phyloP scores from a whole-genome alignment of 2,113 vertebrate genomes.

The Varanus salvator region DNA sequence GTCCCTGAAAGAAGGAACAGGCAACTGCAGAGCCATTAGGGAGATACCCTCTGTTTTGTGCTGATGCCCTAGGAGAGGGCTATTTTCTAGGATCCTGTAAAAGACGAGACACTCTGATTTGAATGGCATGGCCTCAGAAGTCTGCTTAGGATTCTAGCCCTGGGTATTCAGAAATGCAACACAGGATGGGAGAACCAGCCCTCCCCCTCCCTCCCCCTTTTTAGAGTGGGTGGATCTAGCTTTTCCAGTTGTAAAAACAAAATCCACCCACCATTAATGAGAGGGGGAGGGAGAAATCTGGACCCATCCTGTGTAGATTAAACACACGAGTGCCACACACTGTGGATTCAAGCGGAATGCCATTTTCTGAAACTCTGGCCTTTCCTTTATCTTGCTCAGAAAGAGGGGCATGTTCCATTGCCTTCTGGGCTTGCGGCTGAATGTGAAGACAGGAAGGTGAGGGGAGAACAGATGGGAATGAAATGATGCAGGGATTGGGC shows the following conservation, averaged over 20 bases:
- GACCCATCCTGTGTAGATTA: neutral
- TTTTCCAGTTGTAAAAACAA: conserved; percentile 5
- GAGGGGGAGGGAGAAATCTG: neutral
- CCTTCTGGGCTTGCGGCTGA: neutral
- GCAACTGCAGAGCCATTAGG: neutral
- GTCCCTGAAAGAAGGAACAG: neutral
- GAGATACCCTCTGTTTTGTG: neutral
- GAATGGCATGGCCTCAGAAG: neutral
- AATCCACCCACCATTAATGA: neutral
- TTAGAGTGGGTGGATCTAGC: neutral
- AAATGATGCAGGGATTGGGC: neutral
- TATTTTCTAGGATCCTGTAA: neutral
- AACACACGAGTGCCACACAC: neutral
- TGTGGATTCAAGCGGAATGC: neutral
- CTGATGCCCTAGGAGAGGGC: neutral
- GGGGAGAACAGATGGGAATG: neutral
- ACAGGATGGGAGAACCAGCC: neutral
- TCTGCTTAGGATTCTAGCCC: neutral
- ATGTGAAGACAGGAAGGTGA: neutral
- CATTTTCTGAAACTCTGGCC: neutral
- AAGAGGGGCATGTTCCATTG: neutral
- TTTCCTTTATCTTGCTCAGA: no score
- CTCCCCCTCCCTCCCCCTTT: neutral
- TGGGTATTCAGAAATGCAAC: neutral
- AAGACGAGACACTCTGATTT: neutral